Evolutionary conservation across 1,140 invertebrate genomes (phyloP).

Genomic region (Bathynomus jamesi): DNA sequence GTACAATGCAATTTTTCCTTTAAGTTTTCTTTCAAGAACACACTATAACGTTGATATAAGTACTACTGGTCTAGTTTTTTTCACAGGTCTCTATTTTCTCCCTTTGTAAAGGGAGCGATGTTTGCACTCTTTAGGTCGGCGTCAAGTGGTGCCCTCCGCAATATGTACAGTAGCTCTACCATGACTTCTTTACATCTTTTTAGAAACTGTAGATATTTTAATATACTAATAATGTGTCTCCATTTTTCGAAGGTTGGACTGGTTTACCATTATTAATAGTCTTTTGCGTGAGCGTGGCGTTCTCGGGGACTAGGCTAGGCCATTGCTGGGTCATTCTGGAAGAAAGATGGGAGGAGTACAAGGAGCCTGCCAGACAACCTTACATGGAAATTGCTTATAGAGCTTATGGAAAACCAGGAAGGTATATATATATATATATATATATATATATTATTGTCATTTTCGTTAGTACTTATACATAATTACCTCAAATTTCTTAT

Average conservation of each 20-base stretch:
- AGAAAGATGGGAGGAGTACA: constrained; percentile 54
- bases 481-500: too few relatives aligned
- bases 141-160: not conserved
- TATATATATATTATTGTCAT: too few relatives aligned
- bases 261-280: constrained; percentile 53
- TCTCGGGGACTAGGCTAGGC: constrained; percentile 55
- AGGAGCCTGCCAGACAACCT: constrained; percentile 53
- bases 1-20: too few relatives aligned
- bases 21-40: too few relatives aligned
- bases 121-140: too few relatives aligned
- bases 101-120: too few relatives aligned
- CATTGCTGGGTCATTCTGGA: constrained; percentile 64
- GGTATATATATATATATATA: too few relatives aligned
- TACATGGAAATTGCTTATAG: constrained; percentile 58
- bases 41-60: too few relatives aligned
- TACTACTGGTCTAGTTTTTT: too few relatives aligned
- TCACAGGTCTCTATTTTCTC: too few relatives aligned
- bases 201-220: too few relatives aligned
- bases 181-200: not conserved
- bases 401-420: constrained; percentile 53
- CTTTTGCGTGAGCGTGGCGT: constrained; percentile 53
- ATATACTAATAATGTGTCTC: constrained; percentile 1
- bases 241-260: constrained; percentile 52
- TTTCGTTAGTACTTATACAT: too few relatives aligned
- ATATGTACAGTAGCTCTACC: not conserved